Evolutionary conservation across 2,797 vertebrate genomes (phyloP), one percentile per base, ranked within the genome.

Genomic region (Sebastes melanostomus): DNA sequence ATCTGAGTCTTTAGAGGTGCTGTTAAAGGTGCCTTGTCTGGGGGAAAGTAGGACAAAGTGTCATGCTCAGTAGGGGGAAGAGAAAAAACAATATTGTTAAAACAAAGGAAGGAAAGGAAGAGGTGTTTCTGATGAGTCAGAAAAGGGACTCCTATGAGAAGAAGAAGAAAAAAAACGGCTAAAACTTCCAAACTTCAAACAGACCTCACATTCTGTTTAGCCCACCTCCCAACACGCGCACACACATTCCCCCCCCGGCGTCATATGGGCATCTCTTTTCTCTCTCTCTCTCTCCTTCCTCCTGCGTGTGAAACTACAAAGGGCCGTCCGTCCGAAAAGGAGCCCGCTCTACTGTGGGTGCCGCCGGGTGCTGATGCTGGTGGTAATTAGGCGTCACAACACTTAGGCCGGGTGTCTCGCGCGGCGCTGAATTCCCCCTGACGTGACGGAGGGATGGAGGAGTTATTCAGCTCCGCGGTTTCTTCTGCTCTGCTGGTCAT

Each of bases 381-480:
- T 93, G 93, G 94, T 95, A 94, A 94, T 94, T 94, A 94, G 92
- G 94, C 92, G 91, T 95, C 92, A 93, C 89, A 94, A 93, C 93
- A 93, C 94, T 95, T 93, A 92, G 88, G 83, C 89, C 81, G 87
- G 80, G 85, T 82, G 92, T 93, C 88, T 91, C 8, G 71, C 60
- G n/a, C 82, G 9, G 75, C 77, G 34, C 83, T 56, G 86, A 77
- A 94, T 92, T 90, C 84, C 80, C 88, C 90, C 90, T 92, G 94
- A 94, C 92, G 82, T 92, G 89, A 92, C 81, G 62, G 93, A 95
- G 86, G 81, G 92, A 94, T 87, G 88, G 86, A 90, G 75, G 88
- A 93, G 89, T 92, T 91, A 88, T 94, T 92, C 84, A 81, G 90
- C 88, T 91, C 84, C 83, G 92, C 90, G 63, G 83, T 86, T 93